Percentiles rank a stretch among this genome's conserved stretches.
Evolutionary conservation across 2,888 invertebrate genomes (phyloP).

Genomic region (Mythimna vitellina): DNA sequence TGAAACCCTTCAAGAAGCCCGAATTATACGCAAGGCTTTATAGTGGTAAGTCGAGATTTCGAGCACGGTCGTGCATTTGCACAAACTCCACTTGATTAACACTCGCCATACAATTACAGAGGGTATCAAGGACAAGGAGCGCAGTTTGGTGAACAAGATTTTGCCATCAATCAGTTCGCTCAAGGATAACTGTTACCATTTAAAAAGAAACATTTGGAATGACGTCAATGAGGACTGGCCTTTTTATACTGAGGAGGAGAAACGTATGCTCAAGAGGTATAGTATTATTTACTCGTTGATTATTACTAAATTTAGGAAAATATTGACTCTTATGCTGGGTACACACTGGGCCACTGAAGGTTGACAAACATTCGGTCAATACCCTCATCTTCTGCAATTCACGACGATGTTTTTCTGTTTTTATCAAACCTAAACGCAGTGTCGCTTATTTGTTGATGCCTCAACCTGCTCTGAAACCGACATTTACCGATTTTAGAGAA

Average conservation of each 20-base stretch:
- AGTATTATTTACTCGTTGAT: conserved; percentile 27
- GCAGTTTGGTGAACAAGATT: conserved; percentile 93
- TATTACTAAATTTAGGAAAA: conserved; percentile 8
- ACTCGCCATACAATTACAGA: conserved; percentile 91
- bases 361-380: not conserved
- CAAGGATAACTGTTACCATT: conserved; percentile 97
- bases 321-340: conserved; percentile 6
- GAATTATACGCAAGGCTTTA: conserved; percentile 95
- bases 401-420: not conserved
- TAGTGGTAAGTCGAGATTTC: conserved; percentile 92
- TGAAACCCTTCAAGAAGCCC: conserved; percentile 98
- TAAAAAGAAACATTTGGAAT: conserved; percentile 97
- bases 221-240: conserved; percentile 98
- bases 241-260: conserved; percentile 97
- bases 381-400: not conserved
- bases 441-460: not conserved
- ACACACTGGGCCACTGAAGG: not conserved
- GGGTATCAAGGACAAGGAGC: conserved; percentile 96
- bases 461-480: not conserved
- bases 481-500: not conserved
- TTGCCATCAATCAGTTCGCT: conserved; percentile 95
- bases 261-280: conserved; percentile 96
- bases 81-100: conserved; percentile 67
- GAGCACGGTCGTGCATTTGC: conserved; percentile 44
- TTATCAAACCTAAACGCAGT: not conserved